These are phyloP conservation scores for Sander lucioperca DNA, from an alignment of 2,113 vertebrate species.

Conservation along the genomic window DNA sequence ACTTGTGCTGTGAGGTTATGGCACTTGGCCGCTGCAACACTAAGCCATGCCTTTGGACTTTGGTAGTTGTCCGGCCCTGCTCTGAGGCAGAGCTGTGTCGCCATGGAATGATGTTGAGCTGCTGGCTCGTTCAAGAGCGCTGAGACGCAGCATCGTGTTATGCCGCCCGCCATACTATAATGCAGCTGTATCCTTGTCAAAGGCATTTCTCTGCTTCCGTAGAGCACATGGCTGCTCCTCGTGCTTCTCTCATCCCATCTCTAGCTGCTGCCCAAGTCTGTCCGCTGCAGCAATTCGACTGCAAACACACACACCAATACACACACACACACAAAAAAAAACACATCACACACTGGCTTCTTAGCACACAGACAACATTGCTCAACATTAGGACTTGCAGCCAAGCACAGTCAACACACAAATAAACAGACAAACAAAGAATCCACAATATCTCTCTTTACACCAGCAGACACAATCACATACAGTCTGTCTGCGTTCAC, in stretches of 20 bases:
- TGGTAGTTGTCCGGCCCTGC: constrained; percentile 19
- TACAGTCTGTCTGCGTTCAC: constrained; percentile 44
- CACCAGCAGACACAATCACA: constrained; percentile 37
- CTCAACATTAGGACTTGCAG: constrained; percentile 35
- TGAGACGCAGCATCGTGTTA: constrained; percentile 47
- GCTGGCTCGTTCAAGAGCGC: constrained; percentile 17
- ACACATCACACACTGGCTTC: neutral
- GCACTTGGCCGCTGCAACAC: constrained; percentile 36
- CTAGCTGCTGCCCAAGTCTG: constrained; percentile 56
- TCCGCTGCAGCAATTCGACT: constrained; percentile 45
- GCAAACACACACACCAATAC: constrained; percentile 9
- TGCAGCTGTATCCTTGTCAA: constrained; percentile 65
- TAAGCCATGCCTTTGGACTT: constrained; percentile 32
- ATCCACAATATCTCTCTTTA: constrained; percentile 45
- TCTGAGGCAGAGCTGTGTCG: constrained; percentile 34
- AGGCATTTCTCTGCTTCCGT: constrained; percentile 63
- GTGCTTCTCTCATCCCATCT: constrained; percentile 72
- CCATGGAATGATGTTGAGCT: constrained; percentile 44
- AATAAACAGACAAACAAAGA: constrained; percentile 46
- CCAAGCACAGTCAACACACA: constrained; percentile 2
- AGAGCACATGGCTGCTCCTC: constrained; percentile 72
- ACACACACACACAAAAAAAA: constrained; percentile 13
- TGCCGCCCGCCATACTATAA: constrained; percentile 46
- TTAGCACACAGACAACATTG: constrained; percentile 21
- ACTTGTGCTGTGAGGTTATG: constrained; percentile 57